Percentiles rank a stretch among this genome's conserved stretches.
These are phyloP conservation scores for Otus sunia DNA, from an alignment of 2,113 vertebrate genomes.

Conservation along the genomic window DNA sequence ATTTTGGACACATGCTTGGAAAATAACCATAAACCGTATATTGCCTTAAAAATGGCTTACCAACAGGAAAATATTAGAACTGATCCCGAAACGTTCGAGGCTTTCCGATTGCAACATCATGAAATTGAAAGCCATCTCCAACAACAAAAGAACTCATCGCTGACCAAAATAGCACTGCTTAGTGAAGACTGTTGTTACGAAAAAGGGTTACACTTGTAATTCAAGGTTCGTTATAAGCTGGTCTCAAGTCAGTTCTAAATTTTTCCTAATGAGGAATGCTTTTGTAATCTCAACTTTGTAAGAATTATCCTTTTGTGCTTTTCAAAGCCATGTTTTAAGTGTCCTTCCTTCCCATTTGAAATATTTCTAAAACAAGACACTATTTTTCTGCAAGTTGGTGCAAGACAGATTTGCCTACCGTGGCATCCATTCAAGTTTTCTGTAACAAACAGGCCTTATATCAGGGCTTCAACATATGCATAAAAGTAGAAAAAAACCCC, in stretches of 20 bases:
- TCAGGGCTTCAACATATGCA: neutral
- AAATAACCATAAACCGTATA: slow-evolving; percentile 5
- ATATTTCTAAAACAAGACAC: neutral
- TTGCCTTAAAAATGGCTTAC: slow-evolving; percentile 22
- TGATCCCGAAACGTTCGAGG: neutral
- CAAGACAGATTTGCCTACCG: neutral
- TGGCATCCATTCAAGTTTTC: neutral
- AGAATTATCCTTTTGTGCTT: neutral
- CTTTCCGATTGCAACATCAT: slow-evolving; percentile 9
- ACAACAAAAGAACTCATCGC: neutral
- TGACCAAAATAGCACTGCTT: neutral
- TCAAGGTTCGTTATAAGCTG: neutral
- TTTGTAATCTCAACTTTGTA: neutral
- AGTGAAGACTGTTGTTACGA: neutral
- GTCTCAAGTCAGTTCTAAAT: neutral
- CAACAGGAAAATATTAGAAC: slow-evolving; percentile 40
- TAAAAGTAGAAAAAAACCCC: neutral
- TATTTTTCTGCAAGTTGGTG: neutral
- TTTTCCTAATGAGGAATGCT: neutral
- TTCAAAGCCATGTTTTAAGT: neutral
- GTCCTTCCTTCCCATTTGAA: neutral
- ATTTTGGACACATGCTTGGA: slow-evolving; percentile 18
- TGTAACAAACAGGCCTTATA: neutral
- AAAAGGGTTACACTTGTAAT: neutral
- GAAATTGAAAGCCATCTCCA: slow-evolving; percentile 38